Evolutionary conservation across 2,888 invertebrate species (phyloP).

Genomic region (Meiosimyza platycephala): DNA sequence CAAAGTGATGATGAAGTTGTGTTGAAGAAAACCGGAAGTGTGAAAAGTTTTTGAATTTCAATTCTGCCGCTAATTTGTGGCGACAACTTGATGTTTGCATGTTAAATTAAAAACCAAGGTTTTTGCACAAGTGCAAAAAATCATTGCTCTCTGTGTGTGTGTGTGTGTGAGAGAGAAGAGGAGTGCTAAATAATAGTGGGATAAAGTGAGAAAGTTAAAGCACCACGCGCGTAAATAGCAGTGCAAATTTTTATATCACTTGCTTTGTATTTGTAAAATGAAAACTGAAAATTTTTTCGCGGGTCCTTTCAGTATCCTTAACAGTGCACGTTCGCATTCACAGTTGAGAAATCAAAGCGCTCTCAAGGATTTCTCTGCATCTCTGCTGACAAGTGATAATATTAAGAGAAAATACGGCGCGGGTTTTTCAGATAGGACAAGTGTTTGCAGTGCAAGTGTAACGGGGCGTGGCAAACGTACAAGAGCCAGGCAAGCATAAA

Average conservation of each 20-base stretch:
- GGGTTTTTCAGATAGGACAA: constrained; percentile 61
- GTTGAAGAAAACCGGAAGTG: neutral
- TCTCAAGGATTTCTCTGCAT: constrained; percentile 30
- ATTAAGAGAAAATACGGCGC: constrained; percentile 41
- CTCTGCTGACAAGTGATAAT: constrained; percentile 52
- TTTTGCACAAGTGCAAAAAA: too few species aligned
- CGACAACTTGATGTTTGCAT: constrained; percentile 42
- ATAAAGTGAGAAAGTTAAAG: neutral
- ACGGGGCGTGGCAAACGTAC: constrained; percentile 55
- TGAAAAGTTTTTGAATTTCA: too few species aligned
- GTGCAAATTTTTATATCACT: constrained; percentile 7
- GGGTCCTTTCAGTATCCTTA: constrained; percentile 58
- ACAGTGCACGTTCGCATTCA: constrained; percentile 57
- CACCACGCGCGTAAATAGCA: constrained; percentile 14
- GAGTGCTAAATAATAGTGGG: neutral
- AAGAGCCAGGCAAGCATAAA: constrained; percentile 53
- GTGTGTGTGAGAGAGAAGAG: neutral
- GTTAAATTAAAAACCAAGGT: constrained; percentile 43
- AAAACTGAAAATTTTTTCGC: constrained; percentile 62
- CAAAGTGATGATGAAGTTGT: neutral
- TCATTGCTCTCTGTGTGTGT: neutral
- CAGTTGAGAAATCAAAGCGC: constrained; percentile 50
- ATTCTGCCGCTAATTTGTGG: too few species aligned
- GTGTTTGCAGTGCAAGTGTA: constrained; percentile 58
- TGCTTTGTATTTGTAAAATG: constrained; percentile 55